Conservation (phyloP, 1,140 invertebrate species). For the Solenopsis invicta region DNA sequence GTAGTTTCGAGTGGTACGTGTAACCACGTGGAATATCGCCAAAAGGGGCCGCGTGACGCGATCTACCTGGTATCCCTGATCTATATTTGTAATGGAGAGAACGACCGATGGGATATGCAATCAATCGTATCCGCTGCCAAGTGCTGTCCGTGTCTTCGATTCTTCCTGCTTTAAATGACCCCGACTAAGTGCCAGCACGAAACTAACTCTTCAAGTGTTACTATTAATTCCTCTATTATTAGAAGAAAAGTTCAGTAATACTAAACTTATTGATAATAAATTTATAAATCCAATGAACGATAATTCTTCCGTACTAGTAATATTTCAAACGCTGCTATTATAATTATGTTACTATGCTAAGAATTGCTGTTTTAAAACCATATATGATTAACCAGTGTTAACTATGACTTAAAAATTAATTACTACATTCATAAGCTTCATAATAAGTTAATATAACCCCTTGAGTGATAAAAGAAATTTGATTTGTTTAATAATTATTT, state of each 20-base stretch:
- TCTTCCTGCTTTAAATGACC: constrained; percentile 65
- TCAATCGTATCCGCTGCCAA: constrained; percentile 83
- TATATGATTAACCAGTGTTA: too few species aligned
- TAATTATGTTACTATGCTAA: not conserved
- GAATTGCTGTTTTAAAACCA: not conserved
- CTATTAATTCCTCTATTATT: constrained; percentile 40
- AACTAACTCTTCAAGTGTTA: constrained; percentile 53
- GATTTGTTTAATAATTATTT: not conserved
- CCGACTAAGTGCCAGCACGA: constrained; percentile 61
- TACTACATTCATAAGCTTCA: too few species aligned
- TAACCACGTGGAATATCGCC: constrained; percentile 79
- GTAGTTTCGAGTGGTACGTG: constrained; percentile 50
- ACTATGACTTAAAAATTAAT: too few species aligned
- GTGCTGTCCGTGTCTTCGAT: constrained; percentile 68
- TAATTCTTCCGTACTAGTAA: not conserved
- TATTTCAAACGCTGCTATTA: not conserved
- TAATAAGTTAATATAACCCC: too few species aligned
- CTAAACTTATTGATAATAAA: not conserved
- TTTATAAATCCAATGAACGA: not conserved
- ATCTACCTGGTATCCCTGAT: constrained; percentile 77
- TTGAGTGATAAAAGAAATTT: not conserved
- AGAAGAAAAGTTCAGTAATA: constrained; percentile 21
- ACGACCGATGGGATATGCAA: constrained; percentile 85
- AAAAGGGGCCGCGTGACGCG: constrained; percentile 76
- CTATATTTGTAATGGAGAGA: constrained; percentile 84